These are phyloP conservation scores for Leucopsar rothschildi DNA, from an alignment of 2,113 vertebrate genomes.

Conservation along the genomic window DNA sequence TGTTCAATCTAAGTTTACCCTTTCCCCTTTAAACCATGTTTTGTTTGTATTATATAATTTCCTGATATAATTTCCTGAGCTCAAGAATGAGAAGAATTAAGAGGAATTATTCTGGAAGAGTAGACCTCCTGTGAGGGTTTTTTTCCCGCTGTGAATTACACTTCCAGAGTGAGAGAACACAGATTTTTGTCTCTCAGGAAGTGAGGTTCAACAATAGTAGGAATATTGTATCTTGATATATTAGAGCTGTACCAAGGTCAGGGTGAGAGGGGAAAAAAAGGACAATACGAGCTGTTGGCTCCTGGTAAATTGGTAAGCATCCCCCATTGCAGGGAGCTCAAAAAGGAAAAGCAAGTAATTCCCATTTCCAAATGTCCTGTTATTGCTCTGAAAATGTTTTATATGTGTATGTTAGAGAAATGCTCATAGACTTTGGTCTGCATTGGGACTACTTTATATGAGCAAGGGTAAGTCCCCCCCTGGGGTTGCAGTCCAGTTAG, in stretches of 20 bases:
- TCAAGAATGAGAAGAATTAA: not conserved
- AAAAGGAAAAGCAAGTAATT: not conserved
- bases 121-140: not conserved
- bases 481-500: not conserved
- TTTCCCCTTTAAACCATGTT: not conserved
- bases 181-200: not conserved
- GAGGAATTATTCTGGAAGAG: not conserved
- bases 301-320: not conserved
- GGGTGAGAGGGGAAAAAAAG: not conserved
- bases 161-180: not conserved
- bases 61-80: not conserved
- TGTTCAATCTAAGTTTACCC: not conserved
- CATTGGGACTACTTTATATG: not conserved
- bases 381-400: not conserved
- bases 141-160: not conserved
- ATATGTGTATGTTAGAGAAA: not conserved
- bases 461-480: not conserved
- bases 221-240: not conserved
- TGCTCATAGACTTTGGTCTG: not conserved
- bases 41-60: not conserved
- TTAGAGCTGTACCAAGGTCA: not conserved
- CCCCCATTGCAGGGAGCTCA: not conserved
- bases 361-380: not conserved
- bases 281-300: accelerated
- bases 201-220: not conserved